A percentile compares a stretch with the other conserved stretches of the same genome.
Evolutionary conservation across 2,888 invertebrate genomes (phyloP).

Genomic region (Parasteatoda lunata): DNA sequence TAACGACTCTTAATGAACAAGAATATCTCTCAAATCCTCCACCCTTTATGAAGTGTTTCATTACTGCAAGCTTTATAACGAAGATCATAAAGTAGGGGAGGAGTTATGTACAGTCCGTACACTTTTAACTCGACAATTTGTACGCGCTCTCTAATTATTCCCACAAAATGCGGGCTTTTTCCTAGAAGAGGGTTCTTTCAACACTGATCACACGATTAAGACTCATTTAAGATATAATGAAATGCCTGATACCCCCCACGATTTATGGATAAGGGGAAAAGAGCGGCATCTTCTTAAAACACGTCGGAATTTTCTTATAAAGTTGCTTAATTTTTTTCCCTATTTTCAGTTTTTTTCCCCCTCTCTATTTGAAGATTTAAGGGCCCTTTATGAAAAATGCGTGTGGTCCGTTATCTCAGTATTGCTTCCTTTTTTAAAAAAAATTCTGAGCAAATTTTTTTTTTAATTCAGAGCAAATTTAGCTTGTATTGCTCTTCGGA

Average conservation of each 20-base stretch:
- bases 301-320: neutral
- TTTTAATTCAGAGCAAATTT: no score
- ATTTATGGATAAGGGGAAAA: constrained; percentile 28
- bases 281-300: neutral
- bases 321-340: neutral
- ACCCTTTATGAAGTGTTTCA: neutral
- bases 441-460: no score
- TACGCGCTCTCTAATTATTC: neutral
- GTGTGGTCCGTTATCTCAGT: no score
- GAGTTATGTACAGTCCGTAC: neutral
- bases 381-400: no score
- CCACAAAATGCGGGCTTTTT: neutral
- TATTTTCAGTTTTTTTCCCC: neutral
- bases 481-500: no score
- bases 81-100: neutral
- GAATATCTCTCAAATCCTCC: neutral
- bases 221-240: constrained; percentile 54
- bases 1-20: constrained; percentile 3
- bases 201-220: constrained; percentile 56
- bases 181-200: neutral
- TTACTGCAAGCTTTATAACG: neutral
- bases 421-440: no score
- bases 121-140: neutral
- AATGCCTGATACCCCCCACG: constrained; percentile 18
- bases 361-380: neutral